Evolutionary conservation across 2,888 invertebrate species (phyloP).

Genomic region (Serripes groenlandicus): DNA sequence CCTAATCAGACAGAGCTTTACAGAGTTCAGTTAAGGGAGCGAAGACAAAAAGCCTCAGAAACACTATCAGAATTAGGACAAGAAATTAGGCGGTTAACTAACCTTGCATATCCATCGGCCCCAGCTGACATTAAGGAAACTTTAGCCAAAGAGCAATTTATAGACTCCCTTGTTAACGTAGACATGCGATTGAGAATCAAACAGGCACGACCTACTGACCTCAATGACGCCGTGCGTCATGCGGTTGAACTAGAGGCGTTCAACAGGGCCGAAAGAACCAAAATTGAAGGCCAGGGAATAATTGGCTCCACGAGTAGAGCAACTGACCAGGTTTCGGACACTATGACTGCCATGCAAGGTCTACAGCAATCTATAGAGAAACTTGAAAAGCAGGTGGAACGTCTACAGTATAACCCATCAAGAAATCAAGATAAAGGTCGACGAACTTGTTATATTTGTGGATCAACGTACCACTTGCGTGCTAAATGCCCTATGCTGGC

Average conservation of each 20-base stretch:
- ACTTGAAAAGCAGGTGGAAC: background rate
- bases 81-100: constrained; percentile 13
- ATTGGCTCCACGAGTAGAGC: background rate
- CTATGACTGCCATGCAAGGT: background rate
- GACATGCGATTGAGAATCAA: background rate
- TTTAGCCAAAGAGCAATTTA: constrained; percentile 25
- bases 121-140: constrained; percentile 9
- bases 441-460: background rate
- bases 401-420: background rate
- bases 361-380: background rate
- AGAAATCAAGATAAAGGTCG: background rate
- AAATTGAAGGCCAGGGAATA: background rate
- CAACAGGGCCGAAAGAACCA: background rate
- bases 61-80: constrained; percentile 11
- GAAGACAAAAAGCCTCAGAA: constrained; percentile 6
- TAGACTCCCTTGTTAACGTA: background rate
- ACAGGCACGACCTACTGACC: background rate
- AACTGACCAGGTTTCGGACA: background rate
- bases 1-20: constrained; percentile 19
- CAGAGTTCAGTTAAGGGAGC: background rate
- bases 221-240: constrained; percentile 1
- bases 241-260: background rate
- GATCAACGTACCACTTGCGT: background rate
- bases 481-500: background rate
- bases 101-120: constrained; percentile 15